Percentiles rank a stretch among this genome's conserved stretches.
These are phyloP conservation scores for Aegotheles bennettii DNA, from an alignment of 2,113 vertebrate genomes.

Conservation along the genomic window DNA sequence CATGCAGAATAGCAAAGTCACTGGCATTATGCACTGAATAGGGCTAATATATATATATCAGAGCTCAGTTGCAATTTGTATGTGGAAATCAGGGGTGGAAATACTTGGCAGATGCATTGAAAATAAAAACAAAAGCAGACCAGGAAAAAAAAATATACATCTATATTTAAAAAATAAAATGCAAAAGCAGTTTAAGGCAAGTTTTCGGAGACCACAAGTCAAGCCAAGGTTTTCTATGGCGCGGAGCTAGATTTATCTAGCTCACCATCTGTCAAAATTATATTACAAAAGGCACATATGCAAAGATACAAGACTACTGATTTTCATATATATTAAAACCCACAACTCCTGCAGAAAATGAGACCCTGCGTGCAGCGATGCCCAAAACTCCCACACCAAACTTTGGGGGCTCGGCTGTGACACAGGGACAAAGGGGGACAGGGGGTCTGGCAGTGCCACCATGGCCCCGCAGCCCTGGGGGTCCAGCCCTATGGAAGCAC, in stretches of 20 bases:
- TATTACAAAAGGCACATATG: conserved; percentile 86
- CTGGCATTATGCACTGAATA: conserved; percentile 51
- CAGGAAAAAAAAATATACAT: conserved; percentile 22
- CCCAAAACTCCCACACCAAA: conserved; percentile 77
- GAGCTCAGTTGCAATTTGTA: conserved; percentile 52
- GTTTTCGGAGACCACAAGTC: conserved; percentile 71
- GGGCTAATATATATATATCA: background rate
- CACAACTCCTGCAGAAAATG: conserved; percentile 82
- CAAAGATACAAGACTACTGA: conserved; percentile 86
- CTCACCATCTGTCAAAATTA: conserved; percentile 82
- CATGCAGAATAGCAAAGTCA: conserved; percentile 63
- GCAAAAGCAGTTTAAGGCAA: conserved; percentile 74
- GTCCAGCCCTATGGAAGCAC: background rate
- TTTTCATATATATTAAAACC: conserved; percentile 99
- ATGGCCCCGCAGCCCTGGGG: too few relatives aligned
- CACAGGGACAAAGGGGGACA: background rate
- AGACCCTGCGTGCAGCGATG: conserved; percentile 77
- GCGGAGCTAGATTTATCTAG: conserved; percentile 75
- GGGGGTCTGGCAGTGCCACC: too few relatives aligned
- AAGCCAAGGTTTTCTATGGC: conserved; percentile 76
- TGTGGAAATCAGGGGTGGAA: conserved; percentile 60
- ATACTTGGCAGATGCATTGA: conserved; percentile 51
- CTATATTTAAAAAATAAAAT: conserved; percentile 73
- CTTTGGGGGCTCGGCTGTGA: conserved; percentile 63
- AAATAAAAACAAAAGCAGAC: conserved; percentile 73